A percentile compares a stretch with the other conserved stretches of the same genome.
Evolutionary conservation across 1,140 invertebrate species (phyloP).

Genomic region (Agraylea sexmaculata): DNA sequence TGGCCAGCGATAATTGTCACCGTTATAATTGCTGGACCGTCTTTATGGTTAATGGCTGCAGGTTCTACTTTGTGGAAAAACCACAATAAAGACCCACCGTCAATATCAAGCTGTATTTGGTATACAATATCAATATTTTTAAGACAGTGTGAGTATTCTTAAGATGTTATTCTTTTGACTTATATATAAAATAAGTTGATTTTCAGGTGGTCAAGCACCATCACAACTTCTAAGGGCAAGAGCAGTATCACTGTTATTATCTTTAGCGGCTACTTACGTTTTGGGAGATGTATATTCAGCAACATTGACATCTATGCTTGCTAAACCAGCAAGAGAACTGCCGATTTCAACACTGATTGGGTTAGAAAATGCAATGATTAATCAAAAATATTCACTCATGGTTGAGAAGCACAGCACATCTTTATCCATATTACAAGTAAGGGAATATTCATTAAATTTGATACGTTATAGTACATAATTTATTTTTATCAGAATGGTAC

Average conservation of each 20-base stretch:
- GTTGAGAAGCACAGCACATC: conserved; percentile 58
- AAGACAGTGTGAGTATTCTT: conserved; percentile 46
- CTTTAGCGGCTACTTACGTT: conserved; percentile 55
- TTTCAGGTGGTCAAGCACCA: conserved; percentile 40
- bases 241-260: conserved; percentile 48
- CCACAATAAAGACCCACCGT: background rate
- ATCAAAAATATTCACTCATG: conserved; percentile 45
- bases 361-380: conserved; percentile 48
- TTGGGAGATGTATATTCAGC: conserved; percentile 62
- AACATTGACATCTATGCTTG: conserved; percentile 55
- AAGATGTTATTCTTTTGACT: background rate
- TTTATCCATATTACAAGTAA: conserved; percentile 51
- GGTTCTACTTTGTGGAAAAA: conserved; percentile 40
- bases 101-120: conserved; percentile 48
- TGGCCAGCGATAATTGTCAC: conserved; percentile 45
- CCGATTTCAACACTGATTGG: conserved; percentile 50
- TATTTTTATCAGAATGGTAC: conserved; percentile 49
- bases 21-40: conserved; percentile 41
- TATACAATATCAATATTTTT: conserved; percentile 52
- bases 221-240: conserved; percentile 46
- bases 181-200: background rate
- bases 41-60: conserved; percentile 43
- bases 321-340: conserved; percentile 47
- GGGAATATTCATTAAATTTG: too few relatives aligned
- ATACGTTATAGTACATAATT: background rate